Percentiles rank a stretch among this genome's conserved stretches.
Evolutionary conservation across 2,888 invertebrate genomes (phyloP).

Genomic region (Macrophya alboannulata): DNA sequence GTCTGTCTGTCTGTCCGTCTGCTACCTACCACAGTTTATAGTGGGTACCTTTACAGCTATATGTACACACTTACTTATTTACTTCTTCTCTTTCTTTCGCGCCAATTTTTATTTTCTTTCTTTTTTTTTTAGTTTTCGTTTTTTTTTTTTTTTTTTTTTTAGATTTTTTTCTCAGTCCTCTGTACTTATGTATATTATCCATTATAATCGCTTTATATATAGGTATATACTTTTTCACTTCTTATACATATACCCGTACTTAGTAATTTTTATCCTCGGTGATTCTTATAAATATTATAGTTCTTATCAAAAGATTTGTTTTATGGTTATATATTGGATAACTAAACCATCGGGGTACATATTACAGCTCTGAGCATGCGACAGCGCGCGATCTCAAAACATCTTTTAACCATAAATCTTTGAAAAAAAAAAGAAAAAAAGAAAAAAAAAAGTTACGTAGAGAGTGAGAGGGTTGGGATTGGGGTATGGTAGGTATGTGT

Average conservation of each 20-base stretch:
- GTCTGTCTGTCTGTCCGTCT: neutral
- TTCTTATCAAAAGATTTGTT: neutral
- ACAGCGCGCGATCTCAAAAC: slow-evolving; percentile 3
- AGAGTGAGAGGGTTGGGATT: neutral
- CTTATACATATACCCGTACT: too few relatives aligned
- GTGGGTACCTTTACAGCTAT: neutral
- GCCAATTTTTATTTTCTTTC: too few relatives aligned
- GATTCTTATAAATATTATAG: neutral
- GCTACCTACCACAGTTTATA: neutral
- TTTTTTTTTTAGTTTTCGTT: too few relatives aligned
- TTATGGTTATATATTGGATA: neutral
- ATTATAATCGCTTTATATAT: too few relatives aligned
- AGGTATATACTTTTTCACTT: too few relatives aligned
- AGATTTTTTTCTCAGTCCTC: too few relatives aligned
- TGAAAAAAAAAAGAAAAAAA: too few relatives aligned
- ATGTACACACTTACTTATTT: neutral
- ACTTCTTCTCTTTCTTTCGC: neutral
- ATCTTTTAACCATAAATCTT: slow-evolving; percentile 1
- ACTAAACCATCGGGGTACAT: neutral
- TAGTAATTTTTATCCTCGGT: neutral
- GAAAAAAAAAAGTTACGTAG: neutral
- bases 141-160: too few relatives aligned
- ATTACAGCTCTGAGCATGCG: neutral
- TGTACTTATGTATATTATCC: too few relatives aligned
- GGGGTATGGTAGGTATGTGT: too few relatives aligned